Conservation (phyloP, 2,797 vertebrate species). For the Ctenopoma kingsleyae region DNA sequence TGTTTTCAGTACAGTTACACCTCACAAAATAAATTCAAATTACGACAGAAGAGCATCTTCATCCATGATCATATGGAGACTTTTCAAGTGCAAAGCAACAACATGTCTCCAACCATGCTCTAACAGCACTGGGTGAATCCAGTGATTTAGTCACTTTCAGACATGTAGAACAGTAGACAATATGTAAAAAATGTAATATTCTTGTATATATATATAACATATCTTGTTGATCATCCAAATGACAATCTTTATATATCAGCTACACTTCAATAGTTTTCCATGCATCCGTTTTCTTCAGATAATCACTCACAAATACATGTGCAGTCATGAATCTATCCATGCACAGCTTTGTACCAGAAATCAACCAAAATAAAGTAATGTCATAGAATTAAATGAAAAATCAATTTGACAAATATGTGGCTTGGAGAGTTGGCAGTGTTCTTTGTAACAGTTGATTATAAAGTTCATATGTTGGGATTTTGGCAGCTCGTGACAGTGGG, state of each 20-base stretch:
- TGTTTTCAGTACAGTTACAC: not conserved
- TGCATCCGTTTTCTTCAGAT: slow-evolving; percentile 44
- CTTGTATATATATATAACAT: too few relatives aligned
- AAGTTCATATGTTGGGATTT: slow-evolving; percentile 67
- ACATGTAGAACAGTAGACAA: not conserved
- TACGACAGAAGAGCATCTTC: not conserved
- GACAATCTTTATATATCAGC: not conserved
- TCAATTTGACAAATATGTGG: slow-evolving; percentile 50
- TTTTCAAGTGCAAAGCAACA: not conserved
- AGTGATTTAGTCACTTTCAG: not conserved
- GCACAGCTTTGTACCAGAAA: not conserved
- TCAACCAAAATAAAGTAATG: slow-evolving; percentile 6
- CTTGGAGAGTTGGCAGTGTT: slow-evolving; percentile 52
- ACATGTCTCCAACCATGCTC: not conserved
- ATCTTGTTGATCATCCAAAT: not conserved
- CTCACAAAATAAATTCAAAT: not conserved
- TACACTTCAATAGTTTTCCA: slow-evolving; percentile 50
- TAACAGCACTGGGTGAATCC: not conserved
- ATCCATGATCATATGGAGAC: not conserved
- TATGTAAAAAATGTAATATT: too few relatives aligned
- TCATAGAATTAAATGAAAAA: slow-evolving; percentile 33
- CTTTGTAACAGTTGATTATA: slow-evolving; percentile 67
- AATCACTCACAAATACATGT: slow-evolving; percentile 27
- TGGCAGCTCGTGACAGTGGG: slow-evolving; percentile 66
- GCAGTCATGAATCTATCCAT: slow-evolving; percentile 1